Conservation (phyloP, 1,140 invertebrate species). For the Cotesia chilonis region DNA sequence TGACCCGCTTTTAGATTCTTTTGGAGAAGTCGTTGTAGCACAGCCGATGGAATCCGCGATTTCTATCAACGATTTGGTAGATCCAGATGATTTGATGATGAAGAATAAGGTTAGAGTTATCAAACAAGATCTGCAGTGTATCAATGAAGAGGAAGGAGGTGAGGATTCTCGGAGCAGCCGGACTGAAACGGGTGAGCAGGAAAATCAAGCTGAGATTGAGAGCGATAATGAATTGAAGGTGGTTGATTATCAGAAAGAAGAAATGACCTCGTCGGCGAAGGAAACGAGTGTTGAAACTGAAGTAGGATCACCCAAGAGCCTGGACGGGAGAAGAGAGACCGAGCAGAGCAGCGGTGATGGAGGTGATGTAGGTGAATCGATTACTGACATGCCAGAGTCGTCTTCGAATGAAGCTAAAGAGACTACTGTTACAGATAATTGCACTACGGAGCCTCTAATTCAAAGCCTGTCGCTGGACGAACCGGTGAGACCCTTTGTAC, state of each 20-base stretch:
- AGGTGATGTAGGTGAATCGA: not conserved
- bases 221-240: not conserved
- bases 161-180: constrained; percentile 1
- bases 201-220: not conserved
- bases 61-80: not conserved
- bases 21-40: constrained; percentile 18
- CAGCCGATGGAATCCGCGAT: not conserved
- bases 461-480: constrained; percentile 46
- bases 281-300: constrained; percentile 41
- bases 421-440: constrained; percentile 44
- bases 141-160: constrained; percentile 27
- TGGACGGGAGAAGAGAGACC: constrained; percentile 7
- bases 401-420: constrained; percentile 46
- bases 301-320: constrained; percentile 33
- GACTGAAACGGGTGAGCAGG: constrained; percentile 12
- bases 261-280: constrained; percentile 38
- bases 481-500: constrained; percentile 47
- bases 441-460: constrained; percentile 30
- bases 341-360: not conserved
- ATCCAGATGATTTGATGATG: constrained; percentile 3
- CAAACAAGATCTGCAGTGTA: constrained; percentile 22
- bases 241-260: too few species aligned
- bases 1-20: not conserved
- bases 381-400: constrained; percentile 35
- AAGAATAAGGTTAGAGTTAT: constrained; percentile 11